Percentiles rank a stretch among this genome's conserved stretches.
phyloP scores from a whole-genome alignment of 2,888 invertebrate species.

The Chrysina gloriosa region DNA sequence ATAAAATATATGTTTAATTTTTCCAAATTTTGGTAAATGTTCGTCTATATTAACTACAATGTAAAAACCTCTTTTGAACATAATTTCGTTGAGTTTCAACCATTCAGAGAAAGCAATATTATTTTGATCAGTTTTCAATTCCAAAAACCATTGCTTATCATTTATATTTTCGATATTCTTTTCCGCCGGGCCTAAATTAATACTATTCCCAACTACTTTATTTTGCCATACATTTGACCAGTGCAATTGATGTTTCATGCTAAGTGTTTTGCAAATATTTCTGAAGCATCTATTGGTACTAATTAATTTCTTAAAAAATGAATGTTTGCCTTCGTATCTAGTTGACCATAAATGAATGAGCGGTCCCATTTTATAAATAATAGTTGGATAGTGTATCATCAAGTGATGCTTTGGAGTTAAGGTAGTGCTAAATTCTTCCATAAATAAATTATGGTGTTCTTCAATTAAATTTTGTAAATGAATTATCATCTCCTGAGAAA shows the following conservation, averaged over 20 bases:
- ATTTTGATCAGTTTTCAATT: too few species aligned
- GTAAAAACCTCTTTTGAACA: too few species aligned
- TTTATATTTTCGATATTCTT: too few species aligned
- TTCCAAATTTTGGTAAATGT: too few species aligned
- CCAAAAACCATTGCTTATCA: too few species aligned
- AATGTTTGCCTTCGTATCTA: slow-evolving; percentile 41
- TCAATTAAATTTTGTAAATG: slow-evolving; percentile 1
- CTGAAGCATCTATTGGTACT: neutral
- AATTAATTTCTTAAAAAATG: neutral
- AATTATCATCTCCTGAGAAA: neutral
- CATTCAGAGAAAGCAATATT: too few species aligned
- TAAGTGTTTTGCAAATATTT: neutral
- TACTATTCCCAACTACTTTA: too few species aligned
- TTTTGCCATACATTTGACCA: too few species aligned
- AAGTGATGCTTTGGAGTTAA: slow-evolving; percentile 44
- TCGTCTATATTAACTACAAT: too few species aligned
- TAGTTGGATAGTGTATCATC: slow-evolving; percentile 41
- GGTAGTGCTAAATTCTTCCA: slow-evolving; percentile 29
- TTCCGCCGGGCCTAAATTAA: too few species aligned
- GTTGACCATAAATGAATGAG: slow-evolving; percentile 40
- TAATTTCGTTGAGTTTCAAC: too few species aligned
- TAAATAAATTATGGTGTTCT: slow-evolving; percentile 3
- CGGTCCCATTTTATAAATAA: slow-evolving; percentile 43
- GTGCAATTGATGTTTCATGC: neutral
- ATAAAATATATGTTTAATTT: too few species aligned